Base-by-base conservation (phyloP, 2,888 invertebrate genomes). In the Halictus quadricinctus region DNA sequence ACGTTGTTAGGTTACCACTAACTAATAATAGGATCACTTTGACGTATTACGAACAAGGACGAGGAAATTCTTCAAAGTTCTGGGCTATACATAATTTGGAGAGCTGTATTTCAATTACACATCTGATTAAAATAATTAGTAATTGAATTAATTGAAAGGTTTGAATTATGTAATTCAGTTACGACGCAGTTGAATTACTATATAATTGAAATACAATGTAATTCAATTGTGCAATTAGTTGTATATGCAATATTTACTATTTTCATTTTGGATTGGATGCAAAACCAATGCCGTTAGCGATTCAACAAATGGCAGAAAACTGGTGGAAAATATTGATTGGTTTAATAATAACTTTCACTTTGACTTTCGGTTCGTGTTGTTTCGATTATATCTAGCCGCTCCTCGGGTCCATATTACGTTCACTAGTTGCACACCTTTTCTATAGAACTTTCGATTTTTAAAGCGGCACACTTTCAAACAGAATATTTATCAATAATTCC, bases 281-380 rank as follows among this genome's bases (percentile, higher is more conserved):
- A 73, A 25, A 66, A 81, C 1, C 50, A 36, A 15, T n/a, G 21
- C 0, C 41, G 15, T 46, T 41, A 66, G 46, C 58, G 25, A 15
- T 15, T 12, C 50, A 13, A 46, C 66, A 12, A 15, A 70, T 50
- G 41, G 41, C 73, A 77, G 48, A 29, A 64, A 64, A 36, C 29
- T 25, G 36, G 25, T 73, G 7, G 43, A 72, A 73, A 76, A 76
- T 76, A 72, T 76, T 76, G 64, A 69, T 75, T 25, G 43, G 5
- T 66, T 41, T 64, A 80, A 84, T 81, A 84, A 76, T 82, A 72
- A 80, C 84, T 87, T 84, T 84, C 84, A 81, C 87, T 88, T 83
- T 83, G 83, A 79, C 82, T 78, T 79, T 83, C 86, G 66, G 48
- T 58, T 72, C 50, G 25, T n/a, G 69, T 85, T 85, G 85, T 85